Evolutionary conservation across 2,888 invertebrate genomes (phyloP).

Genomic region (Amblyjoppa fuscipennis): DNA sequence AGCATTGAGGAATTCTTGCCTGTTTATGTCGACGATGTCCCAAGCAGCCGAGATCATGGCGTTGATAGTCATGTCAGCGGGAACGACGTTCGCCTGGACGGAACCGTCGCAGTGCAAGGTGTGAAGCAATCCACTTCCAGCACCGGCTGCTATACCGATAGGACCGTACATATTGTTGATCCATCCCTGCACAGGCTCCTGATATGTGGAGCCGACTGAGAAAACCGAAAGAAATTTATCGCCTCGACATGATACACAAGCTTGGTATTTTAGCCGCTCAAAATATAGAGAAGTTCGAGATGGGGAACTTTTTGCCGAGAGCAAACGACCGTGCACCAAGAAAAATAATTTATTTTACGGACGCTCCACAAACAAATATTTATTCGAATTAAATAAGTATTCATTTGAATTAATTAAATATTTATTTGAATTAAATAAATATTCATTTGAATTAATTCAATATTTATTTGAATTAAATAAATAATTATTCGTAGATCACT

Average conservation of each 20-base stretch:
- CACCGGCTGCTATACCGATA: constrained; percentile 91
- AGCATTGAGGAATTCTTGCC: constrained; percentile 62
- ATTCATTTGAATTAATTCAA: too few species aligned
- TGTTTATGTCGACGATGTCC: constrained; percentile 87
- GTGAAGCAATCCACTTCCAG: constrained; percentile 92
- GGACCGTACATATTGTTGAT: constrained; percentile 97
- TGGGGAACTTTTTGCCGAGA: too few species aligned
- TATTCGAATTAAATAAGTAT: too few species aligned
- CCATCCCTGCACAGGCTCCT: constrained; percentile 93
- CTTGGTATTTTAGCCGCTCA: not conserved
- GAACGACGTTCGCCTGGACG: constrained; percentile 92
- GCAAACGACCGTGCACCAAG: too few species aligned
- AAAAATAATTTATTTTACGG: too few species aligned
- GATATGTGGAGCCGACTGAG: constrained; percentile 89
- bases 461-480: too few species aligned
- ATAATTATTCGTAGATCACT: too few species aligned
- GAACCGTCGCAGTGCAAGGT: constrained; percentile 90
- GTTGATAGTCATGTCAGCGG: constrained; percentile 94
- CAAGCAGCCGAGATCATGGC: constrained; percentile 93
- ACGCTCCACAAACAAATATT: too few species aligned
- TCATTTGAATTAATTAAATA: too few species aligned
- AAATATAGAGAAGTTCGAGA: not conserved
- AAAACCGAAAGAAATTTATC: constrained; percentile 60
- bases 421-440: too few species aligned
- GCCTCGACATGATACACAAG: not conserved